Evolutionary conservation across 92 coral and sea anemone genomes (phyloP).

Genomic region (Montipora capitata): DNA sequence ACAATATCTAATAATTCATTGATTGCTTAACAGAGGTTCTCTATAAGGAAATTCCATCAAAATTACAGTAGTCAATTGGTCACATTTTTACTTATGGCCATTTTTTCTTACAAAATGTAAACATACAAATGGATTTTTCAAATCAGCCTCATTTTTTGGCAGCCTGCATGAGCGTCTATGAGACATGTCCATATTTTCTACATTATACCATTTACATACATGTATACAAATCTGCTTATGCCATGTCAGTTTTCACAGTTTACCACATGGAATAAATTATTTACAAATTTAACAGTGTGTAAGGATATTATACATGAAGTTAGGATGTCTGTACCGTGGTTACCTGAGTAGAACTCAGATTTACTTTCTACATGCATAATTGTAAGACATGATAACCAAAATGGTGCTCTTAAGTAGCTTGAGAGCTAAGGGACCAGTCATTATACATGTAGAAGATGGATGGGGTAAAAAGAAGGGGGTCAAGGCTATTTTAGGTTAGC

Average conservation of each 20-base stretch:
- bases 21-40: slow-evolving; percentile 3
- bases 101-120: background rate
- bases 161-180: slow-evolving; percentile 9
- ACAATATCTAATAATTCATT: slow-evolving; percentile 2
- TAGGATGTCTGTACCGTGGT: background rate
- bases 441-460: background rate
- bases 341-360: background rate
- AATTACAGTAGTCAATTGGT: background rate
- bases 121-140: background rate
- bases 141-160: background rate
- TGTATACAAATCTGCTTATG: slow-evolving; percentile 3
- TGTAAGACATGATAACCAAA: background rate
- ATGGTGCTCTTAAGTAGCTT: background rate
- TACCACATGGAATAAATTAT: slow-evolving; percentile 3
- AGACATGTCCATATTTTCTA: slow-evolving; percentile 4
- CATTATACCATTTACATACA: background rate
- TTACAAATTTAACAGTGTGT: background rate
- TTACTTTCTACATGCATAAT: slow-evolving; percentile 9
- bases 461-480: background rate
- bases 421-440: background rate
- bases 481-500: slow-evolving; percentile 3
- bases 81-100: background rate
- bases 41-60: background rate
- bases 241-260: background rate
- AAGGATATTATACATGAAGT: background rate